Percentiles rank a stretch among this genome's conserved stretches.
Evolutionary conservation across 2,113 vertebrate species (phyloP).

Genomic region (Arizona elegans): DNA sequence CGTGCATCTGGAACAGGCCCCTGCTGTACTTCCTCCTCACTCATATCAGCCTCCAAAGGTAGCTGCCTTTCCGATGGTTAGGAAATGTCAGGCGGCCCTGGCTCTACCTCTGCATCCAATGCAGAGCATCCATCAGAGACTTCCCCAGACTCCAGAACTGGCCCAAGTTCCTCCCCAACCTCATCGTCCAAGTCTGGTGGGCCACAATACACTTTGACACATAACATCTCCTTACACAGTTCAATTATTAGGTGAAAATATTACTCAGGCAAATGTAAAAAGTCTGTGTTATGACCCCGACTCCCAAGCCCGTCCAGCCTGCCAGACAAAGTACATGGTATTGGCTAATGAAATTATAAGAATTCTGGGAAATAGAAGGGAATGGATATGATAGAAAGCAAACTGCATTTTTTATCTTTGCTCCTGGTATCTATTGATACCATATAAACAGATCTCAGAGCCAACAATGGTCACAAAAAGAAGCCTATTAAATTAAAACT

Average conservation of each 20-base stretch:
- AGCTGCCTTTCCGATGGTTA: no score
- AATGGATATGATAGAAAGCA: not conserved
- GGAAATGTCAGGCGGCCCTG: no score
- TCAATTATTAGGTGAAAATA: not conserved
- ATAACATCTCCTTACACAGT: not conserved
- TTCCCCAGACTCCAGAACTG: no score
- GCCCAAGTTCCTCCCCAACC: no score
- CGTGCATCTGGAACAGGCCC: no score
- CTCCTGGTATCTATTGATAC: not conserved
- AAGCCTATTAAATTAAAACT: not conserved
- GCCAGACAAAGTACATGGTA: not conserved
- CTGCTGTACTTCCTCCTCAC: no score
- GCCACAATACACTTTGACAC: not conserved
- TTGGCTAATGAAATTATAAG: not conserved
- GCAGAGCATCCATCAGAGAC: no score
- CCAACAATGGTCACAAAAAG: not conserved
- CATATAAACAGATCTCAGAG: not conserved
- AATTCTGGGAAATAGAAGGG: not conserved
- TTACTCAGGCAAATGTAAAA: not conserved
- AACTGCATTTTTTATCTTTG: not conserved
- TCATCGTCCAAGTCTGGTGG: no score
- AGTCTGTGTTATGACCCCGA: not conserved
- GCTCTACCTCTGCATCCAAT: no score
- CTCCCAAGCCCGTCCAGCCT: not conserved
- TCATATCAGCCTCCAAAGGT: no score